Evolutionary conservation across 2,113 vertebrate genomes (phyloP).

Genomic region (Notechis scutatus): DNA sequence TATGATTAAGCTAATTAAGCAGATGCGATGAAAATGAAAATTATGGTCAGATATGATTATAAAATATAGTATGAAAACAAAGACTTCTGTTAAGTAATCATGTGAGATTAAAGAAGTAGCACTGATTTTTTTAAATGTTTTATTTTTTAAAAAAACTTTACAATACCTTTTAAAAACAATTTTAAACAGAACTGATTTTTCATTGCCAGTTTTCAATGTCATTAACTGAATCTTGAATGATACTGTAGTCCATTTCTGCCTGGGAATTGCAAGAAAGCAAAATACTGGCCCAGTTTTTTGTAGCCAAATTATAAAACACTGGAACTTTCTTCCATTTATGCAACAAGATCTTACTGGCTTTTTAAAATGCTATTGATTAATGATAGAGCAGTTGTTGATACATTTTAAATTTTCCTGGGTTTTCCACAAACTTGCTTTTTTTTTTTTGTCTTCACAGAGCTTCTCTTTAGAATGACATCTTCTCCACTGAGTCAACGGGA

Average conservation of each 20-base stretch:
- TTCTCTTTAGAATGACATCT: background rate
- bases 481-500: too few species aligned
- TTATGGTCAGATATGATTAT: background rate
- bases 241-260: background rate
- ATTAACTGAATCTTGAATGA: background rate
- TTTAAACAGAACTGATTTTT: background rate
- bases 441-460: background rate
- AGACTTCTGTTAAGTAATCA: background rate
- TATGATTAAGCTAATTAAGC: background rate
- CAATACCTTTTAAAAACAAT: background rate
- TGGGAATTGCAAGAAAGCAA: background rate
- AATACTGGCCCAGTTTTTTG: background rate
- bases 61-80: background rate
- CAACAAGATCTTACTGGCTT: background rate
- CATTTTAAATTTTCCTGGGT: background rate
- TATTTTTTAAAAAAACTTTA: background rate
- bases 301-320: background rate
- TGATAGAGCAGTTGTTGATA: background rate
- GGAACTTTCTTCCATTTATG: background rate
- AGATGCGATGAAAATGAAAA: background rate
- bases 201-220: background rate
- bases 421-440: background rate
- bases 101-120: background rate
- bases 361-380: background rate
- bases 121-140: background rate